Percentiles rank a stretch among this genome's conserved stretches.
phyloP scores from a whole-genome alignment of 2,797 vertebrate species.

The Trematomus bernacchii region DNA sequence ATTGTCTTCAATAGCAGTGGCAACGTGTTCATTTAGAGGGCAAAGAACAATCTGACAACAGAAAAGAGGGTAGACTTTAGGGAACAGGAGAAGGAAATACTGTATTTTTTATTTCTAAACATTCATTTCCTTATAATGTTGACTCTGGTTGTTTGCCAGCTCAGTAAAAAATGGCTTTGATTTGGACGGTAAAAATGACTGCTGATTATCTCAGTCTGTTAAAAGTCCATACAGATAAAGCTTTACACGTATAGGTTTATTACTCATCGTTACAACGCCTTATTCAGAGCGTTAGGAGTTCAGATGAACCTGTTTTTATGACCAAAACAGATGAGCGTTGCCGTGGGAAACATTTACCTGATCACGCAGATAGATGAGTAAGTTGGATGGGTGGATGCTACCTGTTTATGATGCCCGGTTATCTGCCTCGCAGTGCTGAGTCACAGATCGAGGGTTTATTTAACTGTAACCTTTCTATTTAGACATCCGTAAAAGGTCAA shows the following conservation, averaged over 20 bases:
- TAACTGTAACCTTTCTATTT: neutral
- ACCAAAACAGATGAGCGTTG: conserved; percentile 26
- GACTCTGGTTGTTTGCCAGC: neutral
- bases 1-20: neutral
- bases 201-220: neutral
- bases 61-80: neutral
- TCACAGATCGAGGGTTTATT: neutral
- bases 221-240: no score
- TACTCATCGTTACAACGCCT: neutral
- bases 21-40: neutral
- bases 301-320: neutral
- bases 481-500: neutral
- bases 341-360: neutral
- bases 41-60: neutral
- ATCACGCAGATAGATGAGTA: neutral
- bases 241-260: neutral
- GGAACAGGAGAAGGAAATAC: neutral
- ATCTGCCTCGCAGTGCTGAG: neutral
- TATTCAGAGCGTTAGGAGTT: neutral
- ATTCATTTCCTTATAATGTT: neutral
- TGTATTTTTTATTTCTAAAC: neutral
- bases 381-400: neutral
- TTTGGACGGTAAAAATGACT: neutral
- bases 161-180: neutral
- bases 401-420: conserved; percentile 12